Evolutionary conservation across 2,888 invertebrate genomes (phyloP).

Genomic region (Drosophila peninsularis): DNA sequence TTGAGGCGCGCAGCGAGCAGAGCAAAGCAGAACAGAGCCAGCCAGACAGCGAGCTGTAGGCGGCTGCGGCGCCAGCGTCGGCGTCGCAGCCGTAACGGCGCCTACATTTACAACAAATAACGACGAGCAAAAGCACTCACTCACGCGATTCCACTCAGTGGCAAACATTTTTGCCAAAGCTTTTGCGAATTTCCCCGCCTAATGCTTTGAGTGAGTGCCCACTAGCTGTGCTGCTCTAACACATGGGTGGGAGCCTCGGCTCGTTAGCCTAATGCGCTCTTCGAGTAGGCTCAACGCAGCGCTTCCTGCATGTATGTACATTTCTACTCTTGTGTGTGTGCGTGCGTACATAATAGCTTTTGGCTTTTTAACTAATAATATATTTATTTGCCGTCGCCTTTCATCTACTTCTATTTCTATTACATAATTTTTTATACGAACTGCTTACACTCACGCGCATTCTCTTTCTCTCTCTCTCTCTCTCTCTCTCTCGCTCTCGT

Average conservation of each 20-base stretch:
- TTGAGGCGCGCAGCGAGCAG: conserved; percentile 38
- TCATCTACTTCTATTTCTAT: conserved; percentile 56
- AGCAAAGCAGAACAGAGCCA: conserved; percentile 1
- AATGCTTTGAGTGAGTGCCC: conserved; percentile 20
- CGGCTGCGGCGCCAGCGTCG: conserved; percentile 47
- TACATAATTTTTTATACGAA: conserved; percentile 62
- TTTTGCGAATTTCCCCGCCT: conserved; percentile 27
- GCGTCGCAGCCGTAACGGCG: conserved; percentile 50
- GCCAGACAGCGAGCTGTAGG: conserved; percentile 42
- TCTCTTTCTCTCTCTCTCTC: conserved; percentile 4
- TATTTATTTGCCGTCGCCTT: conserved; percentile 66
- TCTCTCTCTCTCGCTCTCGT: conserved; percentile 29
- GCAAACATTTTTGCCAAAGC: conserved; percentile 27
- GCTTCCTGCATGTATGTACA: not conserved
- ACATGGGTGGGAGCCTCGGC: not conserved
- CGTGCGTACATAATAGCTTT: conserved; percentile 54
- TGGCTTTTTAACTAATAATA: conserved; percentile 70
- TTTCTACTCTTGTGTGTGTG: not conserved
- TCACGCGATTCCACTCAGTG: conserved; percentile 24
- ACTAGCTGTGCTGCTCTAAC: conserved; percentile 50
- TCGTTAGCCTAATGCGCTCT: not conserved
- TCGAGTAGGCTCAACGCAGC: conserved; percentile 1
- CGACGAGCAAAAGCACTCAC: conserved; percentile 32
- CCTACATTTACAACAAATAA: conserved; percentile 46
- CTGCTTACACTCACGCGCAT: conserved; percentile 12